Evolutionary conservation across 1,140 invertebrate species (phyloP), one percentile per base, ranked within the genome.

Genomic region (Doryteuthis pealeii): DNA sequence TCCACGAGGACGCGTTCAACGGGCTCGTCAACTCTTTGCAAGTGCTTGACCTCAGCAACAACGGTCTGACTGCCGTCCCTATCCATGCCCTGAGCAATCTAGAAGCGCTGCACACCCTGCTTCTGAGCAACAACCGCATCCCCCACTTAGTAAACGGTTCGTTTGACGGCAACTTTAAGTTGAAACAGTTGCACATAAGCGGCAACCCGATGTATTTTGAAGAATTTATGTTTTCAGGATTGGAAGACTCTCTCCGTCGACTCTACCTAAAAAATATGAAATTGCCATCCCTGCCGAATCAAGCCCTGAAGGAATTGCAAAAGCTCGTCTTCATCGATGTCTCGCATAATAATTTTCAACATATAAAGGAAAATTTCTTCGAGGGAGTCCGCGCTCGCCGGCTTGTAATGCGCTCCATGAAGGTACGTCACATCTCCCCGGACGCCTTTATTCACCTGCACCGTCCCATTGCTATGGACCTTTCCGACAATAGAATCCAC

Each of bases 181-280:
- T 79, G 40, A 70, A 75, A 54, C 70, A 73, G n/a, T 68, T 79
- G 45, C 73, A 79, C 35, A 43, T 79, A 2, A 75, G 76, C 43
- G 74, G 72, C 18, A 79, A 79, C 35, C 54, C 49, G 18, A 28
- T 79, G 35, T 49, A 40, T n/a, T 76, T 70, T 71, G 54, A 70
- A 15, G 35, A 73, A 26, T 40, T 71, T 22, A 76, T 75, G 71
- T 79, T 79, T 30, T 26, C 68, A 10, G 75, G 75, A 18, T 68
- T 79, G 22, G 71, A 75, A 58, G 45, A 76, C 72, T 45, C 70
- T 18, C 62, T 79, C 6, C 73, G 74, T 15, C 76, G 75, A 26
- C 40, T 79, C 54, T 69, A 72, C 22, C 30, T 79, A 5, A 72
- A 73, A 28, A 75, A 74, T 15, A 73, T 69, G 5, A 71, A 72